Conservation (phyloP, 1,140 invertebrate genomes). For the Drosophila kurseongensis region DNA sequence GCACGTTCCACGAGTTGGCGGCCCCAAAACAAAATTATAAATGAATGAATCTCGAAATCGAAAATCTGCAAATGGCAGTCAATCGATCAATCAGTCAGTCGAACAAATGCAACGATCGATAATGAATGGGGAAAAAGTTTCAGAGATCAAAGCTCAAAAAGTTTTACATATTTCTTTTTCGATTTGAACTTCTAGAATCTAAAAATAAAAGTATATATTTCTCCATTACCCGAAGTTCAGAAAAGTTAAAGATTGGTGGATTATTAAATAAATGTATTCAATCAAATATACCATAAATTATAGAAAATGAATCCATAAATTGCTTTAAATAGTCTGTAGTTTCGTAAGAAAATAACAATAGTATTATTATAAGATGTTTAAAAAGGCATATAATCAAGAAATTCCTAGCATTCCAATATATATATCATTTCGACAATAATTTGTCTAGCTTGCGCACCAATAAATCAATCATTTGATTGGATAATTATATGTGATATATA, state of each 20-base stretch:
- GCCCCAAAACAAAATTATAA: slow-evolving; percentile 2
- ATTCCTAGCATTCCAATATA: neutral
- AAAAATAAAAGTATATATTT: no score
- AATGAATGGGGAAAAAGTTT: neutral
- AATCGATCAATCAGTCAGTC: slow-evolving; percentile 22
- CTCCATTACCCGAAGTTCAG: no score
- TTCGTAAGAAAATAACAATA: no score
- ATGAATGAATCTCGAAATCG: slow-evolving; percentile 27
- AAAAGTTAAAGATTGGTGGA: no score
- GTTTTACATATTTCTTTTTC: neutral
- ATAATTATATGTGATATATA: no score
- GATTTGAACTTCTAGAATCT: no score
- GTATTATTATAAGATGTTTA: no score
- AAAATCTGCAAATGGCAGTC: slow-evolving; percentile 13
- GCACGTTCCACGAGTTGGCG: slow-evolving; percentile 25
- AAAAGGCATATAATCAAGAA: no score
- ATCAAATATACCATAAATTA: no score
- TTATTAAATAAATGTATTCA: no score
- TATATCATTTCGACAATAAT: neutral
- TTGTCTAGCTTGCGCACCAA: neutral
- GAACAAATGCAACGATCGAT: slow-evolving; percentile 10
- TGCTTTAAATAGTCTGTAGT: no score
- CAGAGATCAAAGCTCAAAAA: neutral
- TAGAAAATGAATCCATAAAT: no score
- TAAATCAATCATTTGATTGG: slow-evolving; percentile 5